Percentiles rank a stretch among this genome's conserved stretches.
These are phyloP conservation scores for Cairina moschata DNA, from an alignment of 2,113 vertebrate species.

Conservation along the genomic window DNA sequence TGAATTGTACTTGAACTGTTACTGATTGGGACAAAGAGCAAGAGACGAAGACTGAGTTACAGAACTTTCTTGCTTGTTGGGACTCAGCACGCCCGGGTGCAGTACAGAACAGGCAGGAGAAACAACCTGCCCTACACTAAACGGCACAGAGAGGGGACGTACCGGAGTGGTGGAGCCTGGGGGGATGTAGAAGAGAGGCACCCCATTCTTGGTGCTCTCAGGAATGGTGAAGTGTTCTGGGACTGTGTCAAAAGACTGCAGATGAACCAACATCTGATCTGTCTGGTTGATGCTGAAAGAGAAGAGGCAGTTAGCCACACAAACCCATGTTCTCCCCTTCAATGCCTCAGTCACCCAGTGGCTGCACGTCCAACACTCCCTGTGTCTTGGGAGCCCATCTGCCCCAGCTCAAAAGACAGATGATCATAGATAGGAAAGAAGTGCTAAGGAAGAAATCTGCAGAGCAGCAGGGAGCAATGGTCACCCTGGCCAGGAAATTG, in stretches of 20 bases:
- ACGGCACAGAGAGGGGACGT: background rate
- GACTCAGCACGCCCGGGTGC: background rate
- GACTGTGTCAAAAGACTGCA: constrained; percentile 95
- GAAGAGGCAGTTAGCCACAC: background rate
- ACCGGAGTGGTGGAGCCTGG: constrained; percentile 96
- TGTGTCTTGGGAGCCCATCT: rapidly evolving
- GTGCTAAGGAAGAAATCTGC: background rate
- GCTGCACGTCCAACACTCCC: background rate
- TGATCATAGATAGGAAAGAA: background rate
- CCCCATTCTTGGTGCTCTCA: constrained; percentile 97
- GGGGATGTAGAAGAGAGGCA: constrained; percentile 97
- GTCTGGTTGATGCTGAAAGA: constrained; percentile 94
- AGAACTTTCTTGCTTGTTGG: background rate
- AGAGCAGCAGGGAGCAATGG: rapidly evolving
- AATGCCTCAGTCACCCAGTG: background rate
- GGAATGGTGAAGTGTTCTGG: constrained; percentile 97
- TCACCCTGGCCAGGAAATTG: background rate
- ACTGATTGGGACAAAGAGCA: background rate
- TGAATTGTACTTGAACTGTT: background rate
- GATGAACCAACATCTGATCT: constrained; percentile 97
- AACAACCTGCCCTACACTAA: background rate
- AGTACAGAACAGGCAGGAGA: background rate
- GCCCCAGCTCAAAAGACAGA: background rate
- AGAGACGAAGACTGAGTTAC: background rate
- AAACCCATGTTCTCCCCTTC: background rate